Evolutionary conservation across 2,888 invertebrate species (phyloP), one percentile per base, ranked within the genome.

Genomic region (Synanthedon myopaeformis): DNA sequence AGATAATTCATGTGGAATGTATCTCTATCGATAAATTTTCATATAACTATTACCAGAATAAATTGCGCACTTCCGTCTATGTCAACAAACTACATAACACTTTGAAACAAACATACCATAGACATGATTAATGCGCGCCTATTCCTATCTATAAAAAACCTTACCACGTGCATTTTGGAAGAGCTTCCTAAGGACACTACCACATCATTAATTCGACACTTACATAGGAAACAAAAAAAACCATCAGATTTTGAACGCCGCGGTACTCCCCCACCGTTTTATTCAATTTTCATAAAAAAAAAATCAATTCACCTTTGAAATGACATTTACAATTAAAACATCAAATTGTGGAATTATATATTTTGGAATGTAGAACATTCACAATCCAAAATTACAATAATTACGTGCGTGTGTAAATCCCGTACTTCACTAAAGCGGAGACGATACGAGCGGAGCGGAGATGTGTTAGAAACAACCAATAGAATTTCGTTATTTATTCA

Each of bases 171-270:
- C 74, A 65, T 66, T 66, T 35, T 75, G 75, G 73, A 77, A 80
- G 73, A 80, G 68, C 69, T 76, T 75, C 66, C 77, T 79, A 82
- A 70, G 65, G 67, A 75, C 66, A 74, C 80, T 82, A 81, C 73
- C 68, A 76, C 70, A 71, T 72, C 58, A 61, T 72, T 66, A 67
- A 65, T 72, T 69, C 64, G 67, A 67, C 73, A 56, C 53, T 57
- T 73, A 63, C 67, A 62, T 68, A 65, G 62, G 59, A 70, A 73
- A 67, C 60, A 63, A 72, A 68, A 60, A 57, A 53, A 56, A 52
- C 49, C 49, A 19, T 12, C 62, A 61, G 53, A 59, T 61, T 63
- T 70, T 66, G 69, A 71, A 61, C 72, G 76, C 76, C 67, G 72
- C 74, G 81, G 82, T 80, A 82, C 80, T 72, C 76, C 60, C 59